Conservation (phyloP, 2,113 vertebrate genomes). For the Galeopterus variegatus region DNA sequence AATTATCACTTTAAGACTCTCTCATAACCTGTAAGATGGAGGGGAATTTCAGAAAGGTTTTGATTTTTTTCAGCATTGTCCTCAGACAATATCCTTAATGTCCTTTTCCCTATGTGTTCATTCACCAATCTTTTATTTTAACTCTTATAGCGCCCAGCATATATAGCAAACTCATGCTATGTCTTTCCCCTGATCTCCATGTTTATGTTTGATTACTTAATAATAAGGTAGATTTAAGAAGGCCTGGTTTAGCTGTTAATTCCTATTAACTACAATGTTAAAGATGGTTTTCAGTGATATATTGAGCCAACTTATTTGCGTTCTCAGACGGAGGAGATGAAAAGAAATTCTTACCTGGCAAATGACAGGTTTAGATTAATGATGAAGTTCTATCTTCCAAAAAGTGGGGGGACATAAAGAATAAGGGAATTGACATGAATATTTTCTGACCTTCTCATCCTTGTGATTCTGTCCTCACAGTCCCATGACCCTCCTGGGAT, state of each 20-base stretch:
- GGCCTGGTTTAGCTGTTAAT: background rate
- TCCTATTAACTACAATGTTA: background rate
- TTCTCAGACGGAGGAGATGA: background rate
- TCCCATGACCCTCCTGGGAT: background rate
- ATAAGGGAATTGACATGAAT: background rate
- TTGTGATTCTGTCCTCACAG: background rate
- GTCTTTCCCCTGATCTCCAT: conserved; percentile 53
- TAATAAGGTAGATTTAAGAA: background rate
- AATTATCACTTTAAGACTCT: background rate
- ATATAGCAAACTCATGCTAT: background rate
- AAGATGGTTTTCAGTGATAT: conserved; percentile 3
- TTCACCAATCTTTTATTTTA: conserved; percentile 72
- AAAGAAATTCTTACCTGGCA: background rate
- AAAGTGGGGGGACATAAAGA: background rate
- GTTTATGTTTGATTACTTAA: background rate
- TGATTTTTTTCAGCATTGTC: conserved; percentile 45
- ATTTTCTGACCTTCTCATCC: background rate
- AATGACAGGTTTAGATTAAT: background rate
- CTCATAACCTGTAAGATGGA: conserved; percentile 8
- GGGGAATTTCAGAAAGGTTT: conserved; percentile 44
- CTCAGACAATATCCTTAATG: background rate
- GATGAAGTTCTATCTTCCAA: background rate
- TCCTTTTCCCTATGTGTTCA: background rate
- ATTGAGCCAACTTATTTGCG: background rate
- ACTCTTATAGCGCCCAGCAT: background rate